Evolutionary conservation across 2,797 vertebrate genomes (phyloP).

Genomic region (Dendrocincla tyrannina): DNA sequence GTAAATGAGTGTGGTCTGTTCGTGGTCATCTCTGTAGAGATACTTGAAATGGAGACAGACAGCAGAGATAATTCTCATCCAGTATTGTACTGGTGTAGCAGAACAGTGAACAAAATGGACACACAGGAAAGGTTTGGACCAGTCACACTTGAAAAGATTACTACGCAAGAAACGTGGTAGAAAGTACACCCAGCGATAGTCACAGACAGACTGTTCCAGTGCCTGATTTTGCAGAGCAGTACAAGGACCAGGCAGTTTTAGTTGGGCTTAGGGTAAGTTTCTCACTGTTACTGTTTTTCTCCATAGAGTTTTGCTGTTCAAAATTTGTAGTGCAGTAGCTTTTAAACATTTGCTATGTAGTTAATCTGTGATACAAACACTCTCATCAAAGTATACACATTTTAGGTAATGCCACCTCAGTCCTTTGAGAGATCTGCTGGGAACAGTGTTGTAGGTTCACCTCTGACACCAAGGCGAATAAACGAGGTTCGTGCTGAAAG

Average conservation of each 20-base stretch:
- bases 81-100: neutral
- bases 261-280: neutral
- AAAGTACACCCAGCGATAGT: neutral
- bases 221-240: neutral
- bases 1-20: neutral
- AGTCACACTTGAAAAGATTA: neutral
- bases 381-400: neutral
- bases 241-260: neutral
- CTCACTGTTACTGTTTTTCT: neutral
- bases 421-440: conserved; percentile 83
- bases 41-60: neutral
- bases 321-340: neutral
- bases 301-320: neutral
- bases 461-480: conserved; percentile 80
- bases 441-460: conserved; percentile 61
- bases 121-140: neutral
- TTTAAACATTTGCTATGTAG: neutral
- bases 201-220: neutral
- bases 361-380: neutral
- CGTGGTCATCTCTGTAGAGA: rapidly evolving
- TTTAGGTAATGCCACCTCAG: conserved; percentile 91
- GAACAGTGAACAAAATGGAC: neutral
- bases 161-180: neutral
- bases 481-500: conserved; percentile 76
- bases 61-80: neutral